Evolutionary conservation across 30 jellyfish, hydroid and myxozoan species (phyloP).

Genomic region (Aurelia sp.): DNA sequence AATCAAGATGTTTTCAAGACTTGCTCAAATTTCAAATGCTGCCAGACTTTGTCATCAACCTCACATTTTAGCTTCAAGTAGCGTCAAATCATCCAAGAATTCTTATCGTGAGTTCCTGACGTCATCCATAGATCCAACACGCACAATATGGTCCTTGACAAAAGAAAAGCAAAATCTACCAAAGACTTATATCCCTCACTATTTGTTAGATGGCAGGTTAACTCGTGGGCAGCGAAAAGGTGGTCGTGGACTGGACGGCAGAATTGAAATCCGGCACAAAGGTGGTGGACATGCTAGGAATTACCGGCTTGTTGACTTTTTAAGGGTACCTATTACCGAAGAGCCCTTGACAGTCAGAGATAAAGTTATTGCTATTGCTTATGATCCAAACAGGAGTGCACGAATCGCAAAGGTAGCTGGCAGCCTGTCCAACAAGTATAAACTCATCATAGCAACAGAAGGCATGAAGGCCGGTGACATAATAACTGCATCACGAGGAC

Average conservation of each 20-base stretch:
- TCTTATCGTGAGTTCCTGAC: conserved; percentile 34
- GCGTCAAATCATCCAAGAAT: background rate
- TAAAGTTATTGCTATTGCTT: conserved; percentile 86
- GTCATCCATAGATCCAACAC: conserved; percentile 50
- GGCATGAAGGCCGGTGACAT: conserved; percentile 90
- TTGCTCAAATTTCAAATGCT: no score
- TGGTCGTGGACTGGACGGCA: conserved; percentile 95
- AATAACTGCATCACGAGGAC: conserved; percentile 91
- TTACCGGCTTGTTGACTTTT: conserved; percentile 78
- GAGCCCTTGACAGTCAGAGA: conserved; percentile 58
- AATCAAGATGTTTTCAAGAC: no score
- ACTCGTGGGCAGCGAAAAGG: conserved; percentile 79
- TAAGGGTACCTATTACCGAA: conserved; percentile 81
- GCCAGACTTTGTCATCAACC: no score
- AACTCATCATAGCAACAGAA: conserved; percentile 88
- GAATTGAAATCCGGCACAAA: conserved; percentile 81
- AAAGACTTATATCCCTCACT: conserved; percentile 65
- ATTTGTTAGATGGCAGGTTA: conserved; percentile 76
- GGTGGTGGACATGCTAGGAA: conserved; percentile 96
- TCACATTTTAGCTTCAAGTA: no score
- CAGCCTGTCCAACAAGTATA: conserved; percentile 62
- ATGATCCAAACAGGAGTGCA: conserved; percentile 97
- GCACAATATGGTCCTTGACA: conserved; percentile 90
- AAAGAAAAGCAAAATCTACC: conserved; percentile 72
- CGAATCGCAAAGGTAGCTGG: conserved; percentile 97